Conservation (phyloP, 2,888 invertebrate species). For the Drosophila merina region DNA sequence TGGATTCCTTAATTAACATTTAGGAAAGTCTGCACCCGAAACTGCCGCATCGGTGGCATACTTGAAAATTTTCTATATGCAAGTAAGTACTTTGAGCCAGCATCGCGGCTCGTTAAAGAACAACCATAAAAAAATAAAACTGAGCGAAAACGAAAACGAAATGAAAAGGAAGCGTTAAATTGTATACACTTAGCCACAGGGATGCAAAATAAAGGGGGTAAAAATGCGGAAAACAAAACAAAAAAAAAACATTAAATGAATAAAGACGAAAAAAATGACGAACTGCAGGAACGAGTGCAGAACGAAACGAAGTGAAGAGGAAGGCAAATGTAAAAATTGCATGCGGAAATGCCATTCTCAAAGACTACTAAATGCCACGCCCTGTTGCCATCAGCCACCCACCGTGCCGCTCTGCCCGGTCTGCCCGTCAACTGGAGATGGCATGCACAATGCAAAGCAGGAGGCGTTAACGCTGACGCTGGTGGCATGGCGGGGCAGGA, state of each 20-base stretch:
- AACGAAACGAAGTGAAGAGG: not conserved
- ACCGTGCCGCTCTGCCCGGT: not conserved
- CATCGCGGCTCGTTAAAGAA: constrained; percentile 37
- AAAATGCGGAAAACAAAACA: not conserved
- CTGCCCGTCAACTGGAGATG: constrained; percentile 10
- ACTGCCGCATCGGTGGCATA: constrained; percentile 13
- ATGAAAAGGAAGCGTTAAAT: constrained; percentile 65
- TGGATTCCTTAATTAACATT: constrained; percentile 49
- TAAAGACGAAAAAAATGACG: constrained; percentile 47
- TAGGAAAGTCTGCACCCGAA: constrained; percentile 5
- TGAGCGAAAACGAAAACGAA: constrained; percentile 24
- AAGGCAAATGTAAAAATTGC: constrained; percentile 72
- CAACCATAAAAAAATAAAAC: constrained; percentile 3
- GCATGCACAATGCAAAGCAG: constrained; percentile 61
- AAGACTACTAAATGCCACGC: constrained; percentile 71
- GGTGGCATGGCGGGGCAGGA: constrained; percentile 1
- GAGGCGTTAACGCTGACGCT: constrained; percentile 38
- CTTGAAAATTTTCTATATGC: constrained; percentile 29
- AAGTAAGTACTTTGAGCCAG: constrained; percentile 5
- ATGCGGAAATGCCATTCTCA: constrained; percentile 79
- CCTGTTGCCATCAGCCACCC: constrained; percentile 3
- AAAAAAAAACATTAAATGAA: constrained; percentile 30
- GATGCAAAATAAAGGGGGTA: constrained; percentile 33
- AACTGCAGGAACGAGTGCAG: constrained; percentile 32
- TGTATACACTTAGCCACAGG: constrained; percentile 67